Base-by-base conservation (phyloP, 2,888 invertebrate species). In the Orthosia cruda region DNA sequence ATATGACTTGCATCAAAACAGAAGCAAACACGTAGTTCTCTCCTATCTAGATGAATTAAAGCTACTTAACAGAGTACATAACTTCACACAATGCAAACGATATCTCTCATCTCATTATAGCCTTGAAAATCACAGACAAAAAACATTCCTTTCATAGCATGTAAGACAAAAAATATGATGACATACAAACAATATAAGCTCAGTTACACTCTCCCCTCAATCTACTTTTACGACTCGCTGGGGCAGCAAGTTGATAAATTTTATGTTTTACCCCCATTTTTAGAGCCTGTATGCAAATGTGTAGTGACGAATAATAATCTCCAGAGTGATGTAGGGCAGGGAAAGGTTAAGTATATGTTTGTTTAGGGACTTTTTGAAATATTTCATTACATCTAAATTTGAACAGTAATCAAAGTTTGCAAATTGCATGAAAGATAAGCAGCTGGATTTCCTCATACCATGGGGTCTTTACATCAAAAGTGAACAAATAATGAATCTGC, bases 191-290 rank as follows among this genome's bases (percentile, higher is more conserved):
- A 62, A 73, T 59, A 72, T 68, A 83, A 77, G 50, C 23, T 66
- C 65, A 68, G 65, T 74, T 45, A 69, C 66, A 80, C 11, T 58
- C 59, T 64, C 12, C 61, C 23, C 58, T 77, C 86, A 72, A 85
- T 85, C 73, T 81, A 75, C 77, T 71, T 85, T 86, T 86, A 85
- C 71, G 84, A 85, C 57, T 70, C 71, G 59, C 81, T 70, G 86
- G 81, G 77, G 77, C 68, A 71, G 63, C 58, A 71, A 66, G 81
- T 81, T 76, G 67, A 84, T 83, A 86, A 72, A 71, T 83, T 85
- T 86, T 84, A 84, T 84, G 75, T 63, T 66, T 73, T 75, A 52
- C 63, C 69, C 67, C 23, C 77, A 63, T 76, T 84, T 84, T 78
- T 81, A 86, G 81, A 77, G 74, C 20, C 20, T n/a, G 5, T 72